Conservation (phyloP, 2,113 vertebrate species). For the Prunella himalayana region DNA sequence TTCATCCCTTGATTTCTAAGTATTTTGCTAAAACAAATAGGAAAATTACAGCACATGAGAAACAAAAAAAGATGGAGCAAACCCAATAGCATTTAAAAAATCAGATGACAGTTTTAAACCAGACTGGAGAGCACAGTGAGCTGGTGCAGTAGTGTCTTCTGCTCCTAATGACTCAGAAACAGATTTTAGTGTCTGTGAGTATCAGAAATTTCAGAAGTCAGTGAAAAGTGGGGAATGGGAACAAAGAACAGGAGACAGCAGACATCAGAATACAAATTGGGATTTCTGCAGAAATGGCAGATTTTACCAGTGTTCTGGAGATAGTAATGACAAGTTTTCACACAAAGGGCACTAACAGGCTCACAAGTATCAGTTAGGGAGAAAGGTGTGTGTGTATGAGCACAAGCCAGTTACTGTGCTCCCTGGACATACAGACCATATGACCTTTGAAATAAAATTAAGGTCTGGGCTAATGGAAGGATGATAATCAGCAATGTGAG, state of each 20-base stretch:
- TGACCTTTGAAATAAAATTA: slow-evolving; percentile 51
- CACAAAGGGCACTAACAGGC: not conserved
- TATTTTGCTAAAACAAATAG: not conserved
- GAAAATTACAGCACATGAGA: not conserved
- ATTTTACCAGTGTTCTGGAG: not conserved
- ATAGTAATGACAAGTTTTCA: not conserved
- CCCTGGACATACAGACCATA: not conserved
- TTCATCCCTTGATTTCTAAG: not conserved
- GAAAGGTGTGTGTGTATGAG: not conserved
- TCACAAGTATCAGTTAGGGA: not conserved
- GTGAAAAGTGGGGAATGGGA: not conserved
- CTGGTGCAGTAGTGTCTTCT: not conserved
- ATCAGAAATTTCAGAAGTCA: not conserved
- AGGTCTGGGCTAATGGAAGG: slow-evolving; percentile 28
- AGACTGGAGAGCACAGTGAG: not conserved
- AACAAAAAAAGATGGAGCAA: not conserved
- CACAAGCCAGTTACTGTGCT: not conserved
- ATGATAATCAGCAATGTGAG: not conserved
- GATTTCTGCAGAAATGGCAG: not conserved
- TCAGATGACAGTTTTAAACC: not conserved
- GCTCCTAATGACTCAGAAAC: not conserved
- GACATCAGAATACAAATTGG: not conserved
- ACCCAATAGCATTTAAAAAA: not conserved
- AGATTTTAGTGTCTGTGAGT: not conserved
- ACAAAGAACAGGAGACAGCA: not conserved